phyloP scores from a whole-genome alignment of 2,113 vertebrate species.

The Turdus rufiventris region DNA sequence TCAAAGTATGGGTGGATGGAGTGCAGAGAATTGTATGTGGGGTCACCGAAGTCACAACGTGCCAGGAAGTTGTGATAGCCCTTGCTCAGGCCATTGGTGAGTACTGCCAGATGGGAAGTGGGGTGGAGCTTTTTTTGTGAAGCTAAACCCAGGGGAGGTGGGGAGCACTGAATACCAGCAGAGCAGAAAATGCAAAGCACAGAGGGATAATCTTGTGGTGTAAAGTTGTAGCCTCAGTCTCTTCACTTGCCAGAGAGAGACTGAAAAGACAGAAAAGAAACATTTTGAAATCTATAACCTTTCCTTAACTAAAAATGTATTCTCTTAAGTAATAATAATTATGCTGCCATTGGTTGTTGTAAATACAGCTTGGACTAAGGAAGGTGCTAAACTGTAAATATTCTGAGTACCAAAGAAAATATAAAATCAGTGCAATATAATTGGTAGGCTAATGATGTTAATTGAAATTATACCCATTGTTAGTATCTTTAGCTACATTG shows the following conservation, averaged over 20 bases:
- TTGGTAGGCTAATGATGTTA: background rate
- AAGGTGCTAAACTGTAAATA: background rate
- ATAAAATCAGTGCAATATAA: background rate
- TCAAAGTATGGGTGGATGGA: constrained; percentile 99
- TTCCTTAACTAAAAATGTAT: background rate
- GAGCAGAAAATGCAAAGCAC: background rate
- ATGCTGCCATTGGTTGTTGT: background rate
- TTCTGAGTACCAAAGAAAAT: background rate
- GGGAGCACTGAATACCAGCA: background rate
- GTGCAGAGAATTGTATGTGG: constrained; percentile 97
- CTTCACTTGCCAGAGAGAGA: background rate
- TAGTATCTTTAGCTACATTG: background rate
- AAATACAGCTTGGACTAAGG: background rate
- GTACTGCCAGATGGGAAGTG: background rate
- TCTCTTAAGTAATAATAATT: background rate
- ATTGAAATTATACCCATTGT: background rate
- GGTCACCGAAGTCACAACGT: constrained; percentile 95
- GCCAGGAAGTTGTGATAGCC: constrained; percentile 98
- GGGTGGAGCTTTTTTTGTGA: background rate
- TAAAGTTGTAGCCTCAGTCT: background rate
- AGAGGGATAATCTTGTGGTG: background rate
- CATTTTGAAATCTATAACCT: background rate
- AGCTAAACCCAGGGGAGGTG: background rate
- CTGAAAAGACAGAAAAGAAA: background rate
- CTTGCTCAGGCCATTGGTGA: constrained; percentile 97